phyloP scores from a whole-genome alignment of 2,113 vertebrate species.

The Hucho hucho region DNA sequence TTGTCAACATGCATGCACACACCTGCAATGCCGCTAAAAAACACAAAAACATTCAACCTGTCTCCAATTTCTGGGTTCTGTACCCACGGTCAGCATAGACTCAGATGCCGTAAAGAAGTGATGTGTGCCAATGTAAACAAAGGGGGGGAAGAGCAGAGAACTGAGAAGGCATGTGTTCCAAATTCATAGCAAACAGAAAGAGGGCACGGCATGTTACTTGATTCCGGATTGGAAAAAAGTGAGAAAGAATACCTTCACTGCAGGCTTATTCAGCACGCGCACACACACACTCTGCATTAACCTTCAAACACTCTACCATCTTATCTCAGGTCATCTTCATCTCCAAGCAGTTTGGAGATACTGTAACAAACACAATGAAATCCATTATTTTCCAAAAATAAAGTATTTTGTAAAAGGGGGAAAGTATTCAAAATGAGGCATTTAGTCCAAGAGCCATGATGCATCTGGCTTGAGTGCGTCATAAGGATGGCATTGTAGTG shows the following conservation, averaged over 20 bases:
- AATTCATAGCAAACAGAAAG: neutral
- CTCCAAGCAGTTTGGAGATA: constrained; percentile 1
- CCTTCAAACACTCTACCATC: constrained; percentile 16
- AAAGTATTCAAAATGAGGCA: neutral
- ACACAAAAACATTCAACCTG: constrained; percentile 9
- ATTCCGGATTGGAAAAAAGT: neutral
- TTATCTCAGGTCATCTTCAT: constrained; percentile 7
- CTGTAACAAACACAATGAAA: neutral
- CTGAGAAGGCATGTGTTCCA: neutral
- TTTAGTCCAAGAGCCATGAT: constrained; percentile 1
- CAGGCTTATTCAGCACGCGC: constrained; percentile 17
- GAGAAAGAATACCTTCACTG: constrained; percentile 32
- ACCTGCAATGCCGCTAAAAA: neutral
- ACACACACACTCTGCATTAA: constrained; percentile 6
- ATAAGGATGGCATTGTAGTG: constrained; percentile 9
- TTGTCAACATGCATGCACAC: neutral
- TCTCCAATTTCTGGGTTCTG: constrained; percentile 1
- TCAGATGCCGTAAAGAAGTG: neutral
- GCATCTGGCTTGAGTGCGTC: constrained; percentile 7
- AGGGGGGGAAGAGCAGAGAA: constrained; percentile 1
- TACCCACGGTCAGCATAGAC: neutral
- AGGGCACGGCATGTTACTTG: neutral
- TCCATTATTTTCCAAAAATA: neutral
- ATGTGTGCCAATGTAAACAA: neutral
- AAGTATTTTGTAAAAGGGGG: constrained; percentile 15